Evolutionary conservation across 2,888 invertebrate genomes (phyloP).

Genomic region (Bedellia somnulentella): DNA sequence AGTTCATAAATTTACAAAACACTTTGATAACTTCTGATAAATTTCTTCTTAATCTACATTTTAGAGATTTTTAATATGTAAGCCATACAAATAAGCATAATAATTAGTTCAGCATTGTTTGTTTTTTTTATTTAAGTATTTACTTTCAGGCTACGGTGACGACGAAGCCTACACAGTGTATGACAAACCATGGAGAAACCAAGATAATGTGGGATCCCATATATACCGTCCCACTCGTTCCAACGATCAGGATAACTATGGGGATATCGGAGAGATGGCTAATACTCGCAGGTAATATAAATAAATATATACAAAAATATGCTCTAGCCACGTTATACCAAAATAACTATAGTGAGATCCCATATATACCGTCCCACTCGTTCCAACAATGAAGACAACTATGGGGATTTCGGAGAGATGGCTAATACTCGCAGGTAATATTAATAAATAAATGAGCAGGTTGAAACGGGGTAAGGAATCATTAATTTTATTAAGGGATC

Average conservation of each 20-base stretch:
- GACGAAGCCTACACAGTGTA: slow-evolving; percentile 98
- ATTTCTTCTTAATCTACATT: too few relatives aligned
- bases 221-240: slow-evolving; percentile 88
- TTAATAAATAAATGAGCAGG: too few relatives aligned
- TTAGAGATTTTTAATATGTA: too few relatives aligned
- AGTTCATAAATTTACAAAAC: background rate
- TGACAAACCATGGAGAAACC: slow-evolving; percentile 96
- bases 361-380: slow-evolving; percentile 89
- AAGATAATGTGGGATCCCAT: slow-evolving; percentile 81
- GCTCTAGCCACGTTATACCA: background rate
- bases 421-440: slow-evolving; percentile 86
- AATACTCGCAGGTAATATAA: slow-evolving; percentile 73
- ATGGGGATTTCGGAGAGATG: slow-evolving; percentile 88
- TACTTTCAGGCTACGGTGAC: slow-evolving; percentile 79
- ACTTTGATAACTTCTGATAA: too few relatives aligned
- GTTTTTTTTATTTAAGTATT: slow-evolving; percentile 3
- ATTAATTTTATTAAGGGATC: too few relatives aligned
- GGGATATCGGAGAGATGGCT: slow-evolving; percentile 86
- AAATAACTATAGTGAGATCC: too few relatives aligned
- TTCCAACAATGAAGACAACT: slow-evolving; percentile 86
- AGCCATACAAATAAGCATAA: too few relatives aligned
- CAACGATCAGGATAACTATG: slow-evolving; percentile 88
- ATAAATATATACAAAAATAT: background rate
- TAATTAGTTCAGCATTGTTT: too few relatives aligned
- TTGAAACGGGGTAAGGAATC: too few relatives aligned